Evolutionary conservation across 2,797 vertebrate genomes (phyloP), one percentile per base, ranked within the genome.

Genomic region (Sebastes reedi): DNA sequence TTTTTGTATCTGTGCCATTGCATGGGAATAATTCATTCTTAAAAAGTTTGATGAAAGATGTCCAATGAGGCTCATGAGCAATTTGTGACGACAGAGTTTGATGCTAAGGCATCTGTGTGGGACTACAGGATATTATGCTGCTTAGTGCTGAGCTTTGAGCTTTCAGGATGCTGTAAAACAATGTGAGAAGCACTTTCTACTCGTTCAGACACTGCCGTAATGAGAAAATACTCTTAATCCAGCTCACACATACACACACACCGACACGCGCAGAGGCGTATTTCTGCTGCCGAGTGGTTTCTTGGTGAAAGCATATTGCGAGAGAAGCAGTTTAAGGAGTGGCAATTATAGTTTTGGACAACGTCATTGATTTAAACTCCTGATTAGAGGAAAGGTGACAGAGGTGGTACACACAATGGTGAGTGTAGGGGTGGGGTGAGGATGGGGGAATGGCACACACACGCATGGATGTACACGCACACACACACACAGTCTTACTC

Each of bases 351-450:
- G 95, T 95, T 96, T 95, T 95, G 93, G 95, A 95, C 95, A 95
- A 95, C 93, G 91, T 95, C 95, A 96, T 96, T 96, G 95, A 96
- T 96, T 96, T 95, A 94, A 91, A 94, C 92, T 95, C 94, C 94
- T 95, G 95, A 95, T 95, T 95, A 95, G 95, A 95, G 89, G 89
- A 92, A 89, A 94, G 93, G 94, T 94, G 93, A 94, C 92, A 93
- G 92, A 92, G 94, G 94, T 92, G 92, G 89, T 90, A 85, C 91
- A 91, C 87, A 93, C 86, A 92, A 84, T 93, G 80, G 87, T 74
- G 87, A 82, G 83, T 87, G 81, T 75, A 84, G 79, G 81, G 86
- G 81, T 71, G 74, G 84, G 82, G 83, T 88, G 83, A 86, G 87
- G 88, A 91, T 85, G 87, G 80, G 79, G 87, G 88, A 90, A 88